Evolutionary conservation across 35 echinoderm and acorn worm species (phyloP).

Genomic region (Heliocidaris tuberculata): DNA sequence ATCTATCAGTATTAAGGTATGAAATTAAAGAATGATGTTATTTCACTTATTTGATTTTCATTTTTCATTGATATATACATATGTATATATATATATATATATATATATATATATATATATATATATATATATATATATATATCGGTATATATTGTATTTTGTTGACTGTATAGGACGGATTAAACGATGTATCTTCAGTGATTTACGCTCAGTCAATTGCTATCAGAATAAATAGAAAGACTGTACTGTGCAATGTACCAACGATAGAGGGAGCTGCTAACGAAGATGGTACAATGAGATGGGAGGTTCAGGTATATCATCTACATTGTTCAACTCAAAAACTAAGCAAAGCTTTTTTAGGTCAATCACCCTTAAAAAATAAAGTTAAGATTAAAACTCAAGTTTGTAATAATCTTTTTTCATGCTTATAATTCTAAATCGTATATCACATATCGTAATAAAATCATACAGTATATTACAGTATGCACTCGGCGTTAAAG

Average conservation of each 20-base stretch:
- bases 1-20: too few relatives aligned
- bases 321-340: not conserved
- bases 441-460: not conserved
- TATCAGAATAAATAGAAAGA: slow-evolving; percentile 46
- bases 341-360: not conserved
- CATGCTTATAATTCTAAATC: not conserved
- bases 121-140: too few relatives aligned
- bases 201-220: slow-evolving; percentile 49
- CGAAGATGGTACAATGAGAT: slow-evolving; percentile 40
- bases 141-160: too few relatives aligned
- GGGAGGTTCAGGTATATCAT: slow-evolving; percentile 58
- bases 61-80: too few relatives aligned
- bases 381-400: not conserved
- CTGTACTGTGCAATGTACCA: slow-evolving; percentile 52
- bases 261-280: slow-evolving; percentile 30
- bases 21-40: too few relatives aligned
- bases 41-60: too few relatives aligned
- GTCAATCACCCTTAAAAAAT: not conserved
- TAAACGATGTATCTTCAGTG: slow-evolving; percentile 34
- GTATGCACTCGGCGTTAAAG: too few relatives aligned
- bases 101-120: too few relatives aligned
- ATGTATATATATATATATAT: too few relatives aligned
- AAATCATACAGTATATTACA: too few relatives aligned
- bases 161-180: not conserved
- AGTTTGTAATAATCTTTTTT: not conserved